Percentiles rank a stretch among this genome's conserved stretches.
Evolutionary conservation across 2,797 vertebrate genomes (phyloP).

Genomic region (Sternotherus odoratus): DNA sequence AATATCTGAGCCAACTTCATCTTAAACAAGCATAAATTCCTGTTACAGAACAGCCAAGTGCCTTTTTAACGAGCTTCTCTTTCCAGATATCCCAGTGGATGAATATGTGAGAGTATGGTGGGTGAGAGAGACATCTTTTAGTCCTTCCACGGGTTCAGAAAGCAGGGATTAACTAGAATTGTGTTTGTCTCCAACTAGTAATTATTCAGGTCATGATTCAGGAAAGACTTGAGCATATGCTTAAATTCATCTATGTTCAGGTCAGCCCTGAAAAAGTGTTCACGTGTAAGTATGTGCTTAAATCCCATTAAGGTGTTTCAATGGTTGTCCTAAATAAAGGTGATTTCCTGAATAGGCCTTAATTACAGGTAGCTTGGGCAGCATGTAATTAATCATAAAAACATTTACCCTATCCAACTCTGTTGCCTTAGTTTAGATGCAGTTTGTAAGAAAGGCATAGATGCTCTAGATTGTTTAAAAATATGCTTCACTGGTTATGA

Average conservation of each 20-base stretch:
- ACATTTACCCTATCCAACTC: not conserved
- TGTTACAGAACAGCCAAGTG: not conserved
- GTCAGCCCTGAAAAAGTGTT: not conserved
- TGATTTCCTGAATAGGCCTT: not conserved
- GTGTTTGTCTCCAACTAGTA: not conserved
- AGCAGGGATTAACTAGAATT: slow-evolving; percentile 14
- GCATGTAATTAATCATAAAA: not conserved
- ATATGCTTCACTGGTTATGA: not conserved
- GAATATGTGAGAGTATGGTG: not conserved
- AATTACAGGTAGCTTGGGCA: not conserved
- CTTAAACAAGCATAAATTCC: not conserved
- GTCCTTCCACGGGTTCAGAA: not conserved
- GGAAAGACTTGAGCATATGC: not conserved
- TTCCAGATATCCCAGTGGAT: not conserved
- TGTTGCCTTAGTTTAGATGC: slow-evolving; percentile 58
- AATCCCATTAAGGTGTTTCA: not conserved
- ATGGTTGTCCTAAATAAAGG: slow-evolving; percentile 24
- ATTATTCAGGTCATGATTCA: not conserved
- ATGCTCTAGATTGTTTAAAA: slow-evolving; percentile 27
- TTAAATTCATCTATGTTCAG: not conserved
- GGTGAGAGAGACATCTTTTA: not conserved
- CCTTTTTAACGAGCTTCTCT: not conserved
- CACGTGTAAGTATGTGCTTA: not conserved
- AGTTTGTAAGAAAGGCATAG: slow-evolving; percentile 43
- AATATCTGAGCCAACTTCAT: not conserved